Base-by-base conservation (phyloP, 2,113 vertebrate species). In the Corythornis madagascariensis region DNA sequence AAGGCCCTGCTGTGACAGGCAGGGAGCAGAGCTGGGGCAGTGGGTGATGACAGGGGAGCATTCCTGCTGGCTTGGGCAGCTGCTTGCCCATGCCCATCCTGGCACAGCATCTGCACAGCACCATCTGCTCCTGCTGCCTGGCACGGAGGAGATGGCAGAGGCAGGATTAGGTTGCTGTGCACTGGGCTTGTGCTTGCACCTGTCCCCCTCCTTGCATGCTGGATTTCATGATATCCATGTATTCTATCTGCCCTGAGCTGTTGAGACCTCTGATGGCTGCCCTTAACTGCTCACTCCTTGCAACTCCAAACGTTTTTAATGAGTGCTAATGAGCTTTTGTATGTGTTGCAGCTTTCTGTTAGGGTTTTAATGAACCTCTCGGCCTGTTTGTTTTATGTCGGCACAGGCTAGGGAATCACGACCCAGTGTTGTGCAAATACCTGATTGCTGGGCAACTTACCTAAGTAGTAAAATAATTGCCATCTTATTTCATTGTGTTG, bases 141-240 rank as follows among this genome's bases (percentile, higher is more conserved):
- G 77, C 73, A n/a, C 0, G 0, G 43, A 24, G 16, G 40, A 38
- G 31, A 43, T 1, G 10, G 40, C 63, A 19, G 63, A 0, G 4
- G 57, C 40, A 45, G 74, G 79, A 69, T 79, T 56, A 24, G 19
- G 40, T 71, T 66, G 63, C 69, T 13, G 19, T 21, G 66, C 31
- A 7, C 25, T 16, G 35, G 69, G 53, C 35, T 80, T 38, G 52
- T 2, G 4, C 33, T 59, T 43, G 70, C 69, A 61, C 52, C 84
- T 80, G 69, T 60, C 75, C 69, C 4, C 53, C 69, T 80, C 2
- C 1, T 69, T 11, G 11, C 52, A 6, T 5, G 4, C 35, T 16
- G 52, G 29, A n/a, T 61, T 83, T 87, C 63, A 52, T 38, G 11
- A 38, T 38, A 38, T 10, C 11, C 38, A 38, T 38, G 38, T 38